These are phyloP conservation scores for Arctocebus calabarensis DNA, from an alignment of 2,797 vertebrate species.

Conservation along the genomic window DNA sequence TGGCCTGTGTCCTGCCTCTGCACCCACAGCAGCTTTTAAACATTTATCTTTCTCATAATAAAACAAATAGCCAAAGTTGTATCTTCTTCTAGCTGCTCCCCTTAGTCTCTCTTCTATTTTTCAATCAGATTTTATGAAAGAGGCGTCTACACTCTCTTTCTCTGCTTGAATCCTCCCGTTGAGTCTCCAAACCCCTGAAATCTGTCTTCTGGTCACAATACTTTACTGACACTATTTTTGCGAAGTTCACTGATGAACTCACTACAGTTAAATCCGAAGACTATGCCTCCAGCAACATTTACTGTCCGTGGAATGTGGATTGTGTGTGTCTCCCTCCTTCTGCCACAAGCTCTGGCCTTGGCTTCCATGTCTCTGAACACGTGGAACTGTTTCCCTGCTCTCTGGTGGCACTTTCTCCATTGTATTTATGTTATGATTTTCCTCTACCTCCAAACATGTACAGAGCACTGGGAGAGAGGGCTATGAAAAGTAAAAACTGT, in stretches of 20 bases:
- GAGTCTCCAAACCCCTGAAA: background rate
- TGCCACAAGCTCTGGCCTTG: background rate
- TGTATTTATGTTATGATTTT: background rate
- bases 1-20: background rate
- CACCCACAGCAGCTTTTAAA: background rate
- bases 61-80: background rate
- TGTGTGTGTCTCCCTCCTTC: background rate
- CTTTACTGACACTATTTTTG: background rate
- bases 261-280: background rate
- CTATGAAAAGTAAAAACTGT: background rate
- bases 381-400: background rate
- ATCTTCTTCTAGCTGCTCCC: background rate
- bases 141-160: background rate
- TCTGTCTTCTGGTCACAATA: background rate
- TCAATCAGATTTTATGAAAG: background rate
- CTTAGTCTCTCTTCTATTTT: background rate
- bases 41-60: background rate
- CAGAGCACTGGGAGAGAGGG: background rate
- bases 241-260: background rate
- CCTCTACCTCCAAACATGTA: background rate
- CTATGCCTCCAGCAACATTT: background rate
- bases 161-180: background rate
- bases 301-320: background rate
- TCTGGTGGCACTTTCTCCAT: no score
- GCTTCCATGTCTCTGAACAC: background rate